Evolutionary conservation across 2,797 vertebrate species (phyloP), one percentile per base, ranked within the genome.

Genomic region (Lepilemur ruficaudatus): DNA sequence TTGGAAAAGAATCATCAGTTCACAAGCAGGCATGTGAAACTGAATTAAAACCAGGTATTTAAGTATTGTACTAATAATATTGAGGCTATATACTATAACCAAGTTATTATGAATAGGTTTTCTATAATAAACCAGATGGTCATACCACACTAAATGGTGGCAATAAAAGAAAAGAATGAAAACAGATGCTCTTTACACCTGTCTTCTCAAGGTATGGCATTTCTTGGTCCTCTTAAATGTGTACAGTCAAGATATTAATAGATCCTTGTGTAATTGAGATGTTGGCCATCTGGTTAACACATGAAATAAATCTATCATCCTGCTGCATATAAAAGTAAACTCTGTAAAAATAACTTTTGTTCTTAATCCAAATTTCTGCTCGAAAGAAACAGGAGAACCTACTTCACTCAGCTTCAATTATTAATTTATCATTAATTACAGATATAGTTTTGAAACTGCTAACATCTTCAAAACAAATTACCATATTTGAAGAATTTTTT

Each of bases 301-400:
- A 94, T 72, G 43, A 94, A 67, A 63, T 38, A 93, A 85, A 76
- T 91, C 35, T 90, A 61, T 41, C 13, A 5, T 50, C 15, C 46
- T 65, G 32, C 7, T 59, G 48, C 23, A 46, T 55, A 82, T 67
- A 76, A 86, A 95, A 95, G 41, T 92, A 89, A 95, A 59, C 11
- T 63, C 15, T 63, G 61, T 63, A 15, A 63, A 59, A 28, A 83
- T 91, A 91, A 96, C 55, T 46, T 57, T 70, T 75, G 22, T 78
- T 72, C 32, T 94, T 89, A 86, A 82, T 88, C 83, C 67, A 79
- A 90, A 89, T 67, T 96, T 94, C 32, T 73, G 17, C 38, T 84
- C 93, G 50, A 50, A 87, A 76, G 3, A 11, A 23, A 83, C 18
- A 87, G 30, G 25, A 80, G 59, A 95, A 76, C 10, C 9, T 57